These are phyloP conservation scores for Holotrichia oblita DNA, from an alignment of 1,140 invertebrate species.

Conservation along the genomic window DNA sequence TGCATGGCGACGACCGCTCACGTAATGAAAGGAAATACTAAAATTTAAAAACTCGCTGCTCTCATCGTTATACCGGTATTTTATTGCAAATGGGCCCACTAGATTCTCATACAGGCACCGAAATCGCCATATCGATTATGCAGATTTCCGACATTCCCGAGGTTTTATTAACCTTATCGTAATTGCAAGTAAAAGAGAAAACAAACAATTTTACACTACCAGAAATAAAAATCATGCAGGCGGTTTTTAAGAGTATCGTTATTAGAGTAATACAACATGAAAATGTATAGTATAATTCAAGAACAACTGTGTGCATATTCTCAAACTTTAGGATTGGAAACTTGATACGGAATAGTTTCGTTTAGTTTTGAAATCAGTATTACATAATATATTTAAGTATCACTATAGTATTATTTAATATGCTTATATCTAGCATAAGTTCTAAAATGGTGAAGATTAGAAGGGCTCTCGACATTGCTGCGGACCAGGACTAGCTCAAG, in stretches of 20 bases:
- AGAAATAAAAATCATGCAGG: not conserved
- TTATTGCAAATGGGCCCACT: conserved; percentile 31
- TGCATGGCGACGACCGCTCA: not conserved
- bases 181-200: conserved; percentile 9
- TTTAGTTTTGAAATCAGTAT: too few relatives aligned
- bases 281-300: too few relatives aligned
- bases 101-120: conserved; percentile 28
- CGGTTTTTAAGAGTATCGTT: not conserved
- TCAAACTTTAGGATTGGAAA: too few relatives aligned
- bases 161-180: conserved; percentile 35
- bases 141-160: conserved; percentile 10
- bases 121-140: conserved; percentile 36
- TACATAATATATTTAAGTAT: too few relatives aligned
- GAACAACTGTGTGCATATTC: too few relatives aligned
- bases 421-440: too few relatives aligned
- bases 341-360: too few relatives aligned
- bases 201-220: not conserved
- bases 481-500: too few relatives aligned
- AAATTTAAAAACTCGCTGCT: not conserved
- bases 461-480: too few relatives aligned
- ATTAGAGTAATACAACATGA: too few relatives aligned
- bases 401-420: too few relatives aligned
- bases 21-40: not conserved
- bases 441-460: too few relatives aligned
- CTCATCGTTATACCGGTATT: conserved; percentile 23